phyloP scores from a whole-genome alignment of 2,113 vertebrate species.

The Pavo muticus region DNA sequence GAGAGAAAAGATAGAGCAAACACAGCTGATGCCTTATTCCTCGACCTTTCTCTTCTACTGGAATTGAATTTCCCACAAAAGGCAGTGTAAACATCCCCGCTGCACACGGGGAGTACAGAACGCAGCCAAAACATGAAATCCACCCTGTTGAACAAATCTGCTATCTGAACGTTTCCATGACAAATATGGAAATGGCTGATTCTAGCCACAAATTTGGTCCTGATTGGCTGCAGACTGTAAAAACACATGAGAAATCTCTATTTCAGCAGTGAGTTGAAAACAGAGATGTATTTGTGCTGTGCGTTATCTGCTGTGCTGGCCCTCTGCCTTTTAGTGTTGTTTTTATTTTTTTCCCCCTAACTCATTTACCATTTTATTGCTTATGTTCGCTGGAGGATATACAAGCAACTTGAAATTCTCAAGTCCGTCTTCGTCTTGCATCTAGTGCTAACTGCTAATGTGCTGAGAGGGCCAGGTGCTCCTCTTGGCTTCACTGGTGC shows the following conservation, averaged over 20 bases:
- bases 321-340: background rate
- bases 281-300: background rate
- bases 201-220: conserved; percentile 10
- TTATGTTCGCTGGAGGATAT: conserved; percentile 8
- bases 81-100: background rate
- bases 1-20: background rate
- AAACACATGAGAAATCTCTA: background rate
- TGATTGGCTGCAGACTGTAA: background rate
- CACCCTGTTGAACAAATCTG: background rate
- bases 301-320: background rate
- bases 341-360: background rate
- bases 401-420: conserved; percentile 2
- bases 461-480: background rate
- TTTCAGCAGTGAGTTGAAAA: background rate
- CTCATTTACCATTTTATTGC: background rate
- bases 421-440: background rate
- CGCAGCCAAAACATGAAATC: conserved; percentile 5
- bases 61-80: background rate
- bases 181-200: conserved; percentile 1
- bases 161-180: background rate
- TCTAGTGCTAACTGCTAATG: background rate
- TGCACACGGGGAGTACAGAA: rapidly evolving
- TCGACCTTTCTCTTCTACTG: background rate
- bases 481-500: background rate
- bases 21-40: background rate